A percentile compares a stretch with the other conserved stretches of the same genome.
Evolutionary conservation across 2,888 invertebrate species (phyloP).

Genomic region (Proisotoma minuta): DNA sequence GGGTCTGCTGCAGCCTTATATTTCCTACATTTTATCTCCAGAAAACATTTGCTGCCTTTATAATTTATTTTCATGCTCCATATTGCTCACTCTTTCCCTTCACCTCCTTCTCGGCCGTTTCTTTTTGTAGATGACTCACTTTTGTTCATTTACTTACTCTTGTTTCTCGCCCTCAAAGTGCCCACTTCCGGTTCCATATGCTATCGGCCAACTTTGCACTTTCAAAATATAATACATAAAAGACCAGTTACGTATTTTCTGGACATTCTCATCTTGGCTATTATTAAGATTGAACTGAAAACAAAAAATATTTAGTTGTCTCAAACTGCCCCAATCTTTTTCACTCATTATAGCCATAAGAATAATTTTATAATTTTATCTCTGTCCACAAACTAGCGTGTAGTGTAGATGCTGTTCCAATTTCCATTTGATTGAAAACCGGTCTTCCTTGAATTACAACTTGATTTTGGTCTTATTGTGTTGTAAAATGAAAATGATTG

Average conservation of each 20-base stretch:
- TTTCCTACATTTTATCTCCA: not conserved
- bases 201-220: not conserved
- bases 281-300: not conserved
- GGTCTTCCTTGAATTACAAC: constrained; percentile 15
- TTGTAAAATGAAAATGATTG: not conserved
- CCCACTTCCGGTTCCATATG: constrained; percentile 20
- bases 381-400: too few species aligned
- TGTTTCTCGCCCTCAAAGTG: too few species aligned
- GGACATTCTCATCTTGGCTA: not conserved
- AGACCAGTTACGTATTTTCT: not conserved
- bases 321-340: too few species aligned
- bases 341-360: too few species aligned
- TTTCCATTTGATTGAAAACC: constrained; percentile 7
- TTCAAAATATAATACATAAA: not conserved
- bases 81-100: too few species aligned
- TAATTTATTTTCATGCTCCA: not conserved
- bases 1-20: not conserved
- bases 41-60: not conserved
- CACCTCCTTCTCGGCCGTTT: too few species aligned
- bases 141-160: too few species aligned
- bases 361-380: too few species aligned
- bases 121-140: too few species aligned
- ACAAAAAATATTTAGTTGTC: too few species aligned
- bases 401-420: constrained; percentile 12
- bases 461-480: constrained; percentile 1